Evolutionary conservation across 2,113 vertebrate species (phyloP), one percentile per base, ranked within the genome.

Genomic region (Ramphastos sulfuratus): DNA sequence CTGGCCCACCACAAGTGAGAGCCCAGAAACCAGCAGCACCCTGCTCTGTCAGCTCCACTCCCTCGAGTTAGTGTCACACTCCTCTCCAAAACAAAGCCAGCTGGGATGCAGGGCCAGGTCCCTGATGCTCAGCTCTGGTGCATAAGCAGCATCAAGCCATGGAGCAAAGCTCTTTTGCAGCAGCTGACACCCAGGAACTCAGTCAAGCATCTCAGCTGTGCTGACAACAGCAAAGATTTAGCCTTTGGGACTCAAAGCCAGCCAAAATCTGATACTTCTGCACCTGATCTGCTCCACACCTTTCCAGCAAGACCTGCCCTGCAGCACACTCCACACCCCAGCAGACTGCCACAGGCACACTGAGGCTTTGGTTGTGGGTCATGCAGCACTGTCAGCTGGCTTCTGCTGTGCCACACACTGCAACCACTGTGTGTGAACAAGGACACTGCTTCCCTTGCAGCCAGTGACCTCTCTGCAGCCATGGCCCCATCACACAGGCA

Each of bases 211-310:
- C 37, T 90, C 90, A 64, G 76, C 76, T 95, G 56, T 75, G 85
- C 94, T 94, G 87, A 85, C 60, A 85, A 67, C 79, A 94, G 75
- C 91, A 76, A 82, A 39, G 55, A 11, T 19, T 67, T 15, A 35
- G 8, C 30, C 15, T 21, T 80, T 67, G 76, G 56, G 20, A 70
- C 59, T 23, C 39, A 80, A 58, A 82, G 79, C 15, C 82, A 80
- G 56, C 21, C 52, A 12, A 82, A 85, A 83, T 42, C 60, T 70
- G 54, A 44, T 7, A 66, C 2, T 44, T 8, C 80, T 65, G 33
- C 18, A 50, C 15, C 60, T 63, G 33, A 59, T 48, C 64, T 63
- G 7, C 24, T 80, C 50, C 66, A 58, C n/a, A 24, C 10, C 30
- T 67, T 48, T 65, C 31, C 58, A 6, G 2, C 30, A 89, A 20